Percentiles rank a stretch among this genome's conserved stretches.
phyloP scores from a whole-genome alignment of 2,888 invertebrate species.

The Flexamia atlantica region DNA sequence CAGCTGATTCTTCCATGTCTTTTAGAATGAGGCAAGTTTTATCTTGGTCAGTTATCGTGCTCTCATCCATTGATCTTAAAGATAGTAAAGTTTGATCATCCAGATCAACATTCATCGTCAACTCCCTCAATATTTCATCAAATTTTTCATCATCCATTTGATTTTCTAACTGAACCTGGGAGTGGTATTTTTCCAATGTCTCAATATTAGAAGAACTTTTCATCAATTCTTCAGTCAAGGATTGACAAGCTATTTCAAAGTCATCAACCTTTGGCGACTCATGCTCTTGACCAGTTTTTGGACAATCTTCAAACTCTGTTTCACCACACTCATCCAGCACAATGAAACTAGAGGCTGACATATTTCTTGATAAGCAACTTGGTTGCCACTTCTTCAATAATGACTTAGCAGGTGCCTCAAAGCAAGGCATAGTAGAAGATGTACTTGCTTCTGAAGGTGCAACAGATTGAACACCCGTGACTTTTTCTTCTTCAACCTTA shows the following conservation, averaged over 20 bases:
- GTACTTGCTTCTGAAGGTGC: constrained; percentile 3
- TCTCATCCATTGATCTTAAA: constrained; percentile 29
- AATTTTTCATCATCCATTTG: constrained; percentile 53
- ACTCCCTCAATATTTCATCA: constrained; percentile 44
- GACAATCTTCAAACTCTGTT: neutral
- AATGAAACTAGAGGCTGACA: neutral
- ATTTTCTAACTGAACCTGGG: constrained; percentile 48
- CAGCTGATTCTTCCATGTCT: neutral
- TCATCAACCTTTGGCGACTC: constrained; percentile 37
- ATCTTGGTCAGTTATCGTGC: neutral
- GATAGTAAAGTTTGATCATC: constrained; percentile 19
- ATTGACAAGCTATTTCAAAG: constrained; percentile 49
- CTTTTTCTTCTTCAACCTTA: neutral
- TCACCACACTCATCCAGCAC: constrained; percentile 48
- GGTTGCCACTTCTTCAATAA: constrained; percentile 54
- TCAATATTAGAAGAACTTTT: constrained; percentile 43
- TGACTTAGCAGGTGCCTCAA: constrained; percentile 56
- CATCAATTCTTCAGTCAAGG: constrained; percentile 49
- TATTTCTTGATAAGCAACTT: constrained; percentile 35
- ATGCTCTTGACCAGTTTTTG: neutral
- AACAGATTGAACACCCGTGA: neutral
- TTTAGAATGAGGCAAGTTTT: neutral
- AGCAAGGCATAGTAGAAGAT: constrained; percentile 4
- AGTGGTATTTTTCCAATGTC: constrained; percentile 41
- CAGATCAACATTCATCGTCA: constrained; percentile 39